A percentile compares a stretch with the other conserved stretches of the same genome.
phyloP scores from a whole-genome alignment of 1,140 invertebrate genomes.

The Lasaia peninsularis region DNA sequence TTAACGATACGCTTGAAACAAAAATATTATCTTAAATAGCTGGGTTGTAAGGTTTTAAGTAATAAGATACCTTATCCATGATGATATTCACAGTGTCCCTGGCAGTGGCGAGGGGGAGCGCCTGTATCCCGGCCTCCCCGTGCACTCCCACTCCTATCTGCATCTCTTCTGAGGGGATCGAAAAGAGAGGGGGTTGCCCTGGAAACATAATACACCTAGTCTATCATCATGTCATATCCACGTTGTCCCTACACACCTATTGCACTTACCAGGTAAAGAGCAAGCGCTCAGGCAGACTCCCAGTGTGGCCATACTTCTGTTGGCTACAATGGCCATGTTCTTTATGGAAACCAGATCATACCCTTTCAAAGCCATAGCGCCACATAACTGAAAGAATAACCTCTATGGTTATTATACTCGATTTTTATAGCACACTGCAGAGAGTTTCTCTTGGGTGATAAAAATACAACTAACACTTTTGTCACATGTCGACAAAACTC shows the following conservation, averaged over 20 bases:
- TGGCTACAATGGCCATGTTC: constrained; percentile 62
- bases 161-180: constrained; percentile 82
- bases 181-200: constrained; percentile 81
- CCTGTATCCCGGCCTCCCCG: constrained; percentile 89
- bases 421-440: too few relatives aligned
- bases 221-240: background rate
- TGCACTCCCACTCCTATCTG: constrained; percentile 92
- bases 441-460: background rate
- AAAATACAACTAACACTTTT: too few relatives aligned
- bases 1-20: too few relatives aligned
- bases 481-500: too few relatives aligned
- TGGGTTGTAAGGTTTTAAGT: background rate
- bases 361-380: constrained; percentile 83
- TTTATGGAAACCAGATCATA: constrained; percentile 77
- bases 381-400: constrained; percentile 79
- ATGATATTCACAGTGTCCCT: constrained; percentile 72
- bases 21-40: too few relatives aligned
- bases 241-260: too few relatives aligned
- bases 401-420: background rate
- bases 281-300: constrained; percentile 85
- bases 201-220: background rate
- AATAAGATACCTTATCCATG: constrained; percentile 61
- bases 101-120: constrained; percentile 79
- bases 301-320: constrained; percentile 83
- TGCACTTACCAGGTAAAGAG: constrained; percentile 81